Conservation (phyloP, 2,888 invertebrate species). For the Torymus auratus region DNA sequence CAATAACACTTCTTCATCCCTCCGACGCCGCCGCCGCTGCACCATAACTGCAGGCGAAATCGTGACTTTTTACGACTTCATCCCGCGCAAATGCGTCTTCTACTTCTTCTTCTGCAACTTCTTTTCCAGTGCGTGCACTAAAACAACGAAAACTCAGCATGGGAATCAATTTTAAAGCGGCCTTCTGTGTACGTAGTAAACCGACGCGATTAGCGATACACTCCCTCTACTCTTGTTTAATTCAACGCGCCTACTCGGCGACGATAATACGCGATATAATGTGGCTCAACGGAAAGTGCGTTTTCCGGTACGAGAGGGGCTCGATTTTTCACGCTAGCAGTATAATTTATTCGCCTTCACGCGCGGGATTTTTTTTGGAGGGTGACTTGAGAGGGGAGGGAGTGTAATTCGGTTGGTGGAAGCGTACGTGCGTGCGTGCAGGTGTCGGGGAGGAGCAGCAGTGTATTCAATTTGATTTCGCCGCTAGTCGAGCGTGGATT, state of each 20-base stretch:
- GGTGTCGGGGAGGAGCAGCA: background rate
- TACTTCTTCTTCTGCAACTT: background rate
- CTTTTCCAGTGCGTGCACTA: background rate
- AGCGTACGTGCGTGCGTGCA: background rate
- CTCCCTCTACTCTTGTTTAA: constrained; percentile 69
- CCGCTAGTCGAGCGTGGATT: background rate
- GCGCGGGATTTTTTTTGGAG: constrained; percentile 6
- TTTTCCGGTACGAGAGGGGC: background rate
- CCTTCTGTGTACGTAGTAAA: constrained; percentile 22
- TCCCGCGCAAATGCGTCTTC: constrained; percentile 34
- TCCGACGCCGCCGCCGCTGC: too few relatives aligned
- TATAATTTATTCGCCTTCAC: constrained; percentile 48
- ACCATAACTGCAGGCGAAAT: too few relatives aligned
- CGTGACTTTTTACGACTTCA: constrained; percentile 34
- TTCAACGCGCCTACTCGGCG: constrained; percentile 65
- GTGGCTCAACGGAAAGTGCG: too few relatives aligned
- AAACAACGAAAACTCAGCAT: constrained; percentile 16
- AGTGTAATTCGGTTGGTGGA: constrained; percentile 8
- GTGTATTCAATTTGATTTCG: constrained; percentile 25
- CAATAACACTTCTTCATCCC: constrained; percentile 34
- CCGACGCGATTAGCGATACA: constrained; percentile 45
- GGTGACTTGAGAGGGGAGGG: background rate
- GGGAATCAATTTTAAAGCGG: constrained; percentile 38
- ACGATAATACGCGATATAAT: constrained; percentile 66
- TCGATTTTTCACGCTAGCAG: constrained; percentile 42